Evolutionary conservation across 2,113 vertebrate genomes (phyloP).

Genomic region (Stercorarius parasiticus): DNA sequence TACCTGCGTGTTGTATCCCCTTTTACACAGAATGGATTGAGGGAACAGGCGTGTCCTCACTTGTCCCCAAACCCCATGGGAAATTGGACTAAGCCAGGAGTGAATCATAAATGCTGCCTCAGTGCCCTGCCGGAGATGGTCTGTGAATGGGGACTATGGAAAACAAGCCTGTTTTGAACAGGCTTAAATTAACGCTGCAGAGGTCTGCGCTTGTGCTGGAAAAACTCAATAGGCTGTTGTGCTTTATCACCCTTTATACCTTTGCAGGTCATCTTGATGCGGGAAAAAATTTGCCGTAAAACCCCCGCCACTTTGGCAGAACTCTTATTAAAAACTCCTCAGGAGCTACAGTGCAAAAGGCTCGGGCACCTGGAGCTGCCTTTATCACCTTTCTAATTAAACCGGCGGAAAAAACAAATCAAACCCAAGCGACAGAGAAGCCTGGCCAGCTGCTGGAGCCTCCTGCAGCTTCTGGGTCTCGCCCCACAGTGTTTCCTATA

Average conservation of each 20-base stretch:
- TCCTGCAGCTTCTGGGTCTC: background rate
- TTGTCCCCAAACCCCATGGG: background rate
- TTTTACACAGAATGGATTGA: background rate
- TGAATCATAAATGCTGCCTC: background rate
- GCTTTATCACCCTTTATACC: background rate
- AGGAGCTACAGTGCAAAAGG: background rate
- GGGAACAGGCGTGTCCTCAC: background rate
- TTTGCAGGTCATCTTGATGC: background rate
- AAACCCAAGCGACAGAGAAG: background rate
- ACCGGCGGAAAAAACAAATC: background rate
- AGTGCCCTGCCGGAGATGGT: background rate
- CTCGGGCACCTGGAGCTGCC: background rate
- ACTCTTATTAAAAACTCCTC: background rate
- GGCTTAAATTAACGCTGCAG: background rate
- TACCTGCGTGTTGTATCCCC: background rate
- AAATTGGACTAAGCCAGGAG: background rate
- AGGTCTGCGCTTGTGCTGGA: background rate
- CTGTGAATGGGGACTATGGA: background rate
- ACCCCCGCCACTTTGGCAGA: background rate
- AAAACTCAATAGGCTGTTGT: background rate
- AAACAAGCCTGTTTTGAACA: background rate
- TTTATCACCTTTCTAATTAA: slow-evolving; percentile 6
- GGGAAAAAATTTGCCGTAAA: background rate
- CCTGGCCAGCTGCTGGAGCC: background rate
- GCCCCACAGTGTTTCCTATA: background rate